Base-by-base conservation (phyloP, 2,797 vertebrate species). In the Hemibagrus guttatus region DNA sequence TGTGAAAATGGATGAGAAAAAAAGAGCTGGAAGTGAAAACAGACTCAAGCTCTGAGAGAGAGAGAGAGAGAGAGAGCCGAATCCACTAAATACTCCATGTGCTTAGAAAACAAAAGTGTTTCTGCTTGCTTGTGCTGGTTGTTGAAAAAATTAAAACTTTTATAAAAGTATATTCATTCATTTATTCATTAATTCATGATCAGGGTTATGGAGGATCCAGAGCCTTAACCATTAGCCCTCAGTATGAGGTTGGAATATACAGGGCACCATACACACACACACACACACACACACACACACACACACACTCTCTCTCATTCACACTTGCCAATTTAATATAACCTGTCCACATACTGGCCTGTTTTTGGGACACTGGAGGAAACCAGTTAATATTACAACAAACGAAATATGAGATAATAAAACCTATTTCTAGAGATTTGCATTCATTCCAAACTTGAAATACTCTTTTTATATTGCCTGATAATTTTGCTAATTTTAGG, bases 1-100 rank as follows among this genome's bases (percentile, higher is more conserved):
- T 84, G 68, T 85, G 84, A 87, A 90, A 88, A 84, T 66, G 39
- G 28, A 79, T 58, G 42, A 85, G 66, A 83, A 88, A 84, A 75
- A 87, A 74, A 82, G 23, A 68, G 72, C 19, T 85, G 79, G 76
- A 85, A 74, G 46, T 85, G 17, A n/a, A 74, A 80, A 84, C 59
- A 75, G 78, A 52, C 56, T 74, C 16, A 63, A 19, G 66, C 58
- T 64, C 42, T 59, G 42, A 23, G 49, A 63, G 64, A 28, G 69
- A 74, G 26, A 75, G 69, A 64, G 69, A 19, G 35, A 63, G 12
- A 61, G 35, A 80, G 23, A 59, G 9, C 59, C 17, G 28, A n/a
- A 52, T 66, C 26, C 42, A 64, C 16, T 21, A 52, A 81, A 81
- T 81, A 49, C 14, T 39, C 21, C 31, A 61, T 61, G 35, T 81